Evolutionary conservation across 2,888 invertebrate species (phyloP).

Genomic region (Aromia moschata): DNA sequence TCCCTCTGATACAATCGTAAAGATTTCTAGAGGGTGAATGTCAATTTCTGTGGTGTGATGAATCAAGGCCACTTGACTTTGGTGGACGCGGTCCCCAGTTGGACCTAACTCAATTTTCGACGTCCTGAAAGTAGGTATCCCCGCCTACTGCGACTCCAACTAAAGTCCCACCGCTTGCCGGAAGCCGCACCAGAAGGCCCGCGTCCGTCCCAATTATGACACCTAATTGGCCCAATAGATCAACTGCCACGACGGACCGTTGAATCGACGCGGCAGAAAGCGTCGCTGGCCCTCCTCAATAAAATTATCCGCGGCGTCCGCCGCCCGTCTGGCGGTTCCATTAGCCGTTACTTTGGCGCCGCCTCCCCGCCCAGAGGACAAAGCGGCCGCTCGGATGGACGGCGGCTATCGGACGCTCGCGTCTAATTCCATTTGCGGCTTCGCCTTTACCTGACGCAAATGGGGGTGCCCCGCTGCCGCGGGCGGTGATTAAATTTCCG

Average conservation of each 20-base stretch:
- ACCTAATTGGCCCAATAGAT: slow-evolving; percentile 21
- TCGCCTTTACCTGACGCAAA: slow-evolving; percentile 30
- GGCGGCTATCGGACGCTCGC: no score
- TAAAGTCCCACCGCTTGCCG: no score
- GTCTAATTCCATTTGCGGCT: slow-evolving; percentile 32
- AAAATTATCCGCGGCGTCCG: slow-evolving; percentile 22
- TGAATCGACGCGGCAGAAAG: not conserved
- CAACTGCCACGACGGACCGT: slow-evolving; percentile 5
- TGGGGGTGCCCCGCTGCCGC: slow-evolving; percentile 26
- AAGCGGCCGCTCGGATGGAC: slow-evolving; percentile 1
- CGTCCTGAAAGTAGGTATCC: no score
- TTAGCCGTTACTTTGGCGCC: slow-evolving; percentile 12
- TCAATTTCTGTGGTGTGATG: no score
- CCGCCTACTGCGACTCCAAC: no score
- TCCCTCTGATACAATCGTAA: no score
- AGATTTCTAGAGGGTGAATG: no score
- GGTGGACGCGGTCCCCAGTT: no score
- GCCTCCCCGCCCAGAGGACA: slow-evolving; percentile 9
- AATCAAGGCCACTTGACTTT: no score
- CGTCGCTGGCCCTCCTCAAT: slow-evolving; percentile 9
- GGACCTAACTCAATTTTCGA: no score
- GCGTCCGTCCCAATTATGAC: slow-evolving; percentile 13
- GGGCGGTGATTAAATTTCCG: slow-evolving; percentile 27
- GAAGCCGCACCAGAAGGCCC: no score
- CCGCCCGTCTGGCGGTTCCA: slow-evolving; percentile 5